phyloP scores from a whole-genome alignment of 1,140 invertebrate genomes.

The Lucilia cuprina region DNA sequence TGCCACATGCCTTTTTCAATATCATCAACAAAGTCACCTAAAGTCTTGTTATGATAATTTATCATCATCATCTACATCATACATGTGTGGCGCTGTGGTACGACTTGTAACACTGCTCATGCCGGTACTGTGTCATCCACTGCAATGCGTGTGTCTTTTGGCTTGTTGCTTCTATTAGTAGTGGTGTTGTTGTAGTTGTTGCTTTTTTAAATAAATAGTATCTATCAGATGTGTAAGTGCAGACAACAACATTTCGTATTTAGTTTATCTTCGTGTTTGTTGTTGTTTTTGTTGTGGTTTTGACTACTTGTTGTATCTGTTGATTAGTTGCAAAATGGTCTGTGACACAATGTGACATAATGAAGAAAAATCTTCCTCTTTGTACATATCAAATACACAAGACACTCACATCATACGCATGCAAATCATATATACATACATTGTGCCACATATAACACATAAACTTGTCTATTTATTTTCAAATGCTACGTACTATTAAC shows the following conservation, averaged over 20 bases:
- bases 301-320: conserved; percentile 27
- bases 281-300: not conserved
- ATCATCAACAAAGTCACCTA: not conserved
- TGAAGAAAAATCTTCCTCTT: conserved; percentile 32
- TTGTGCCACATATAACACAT: not conserved
- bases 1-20: not conserved
- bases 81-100: not conserved
- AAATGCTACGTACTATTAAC: not conserved
- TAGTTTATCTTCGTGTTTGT: not conserved
- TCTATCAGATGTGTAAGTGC: not conserved
- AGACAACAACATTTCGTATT: not conserved
- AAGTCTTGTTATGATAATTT: conserved; percentile 3
- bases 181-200: not conserved
- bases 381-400: not conserved
- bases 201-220: not conserved
- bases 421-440: not conserved
- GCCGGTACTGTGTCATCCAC: not conserved
- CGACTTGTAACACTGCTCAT: not conserved
- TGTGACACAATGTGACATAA: conserved; percentile 33
- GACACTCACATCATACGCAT: not conserved
- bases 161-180: not conserved
- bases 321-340: conserved; percentile 33
- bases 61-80: not conserved
- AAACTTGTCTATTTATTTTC: conserved; percentile 7
- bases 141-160: not conserved